These are phyloP conservation scores for Morinoia aosen DNA, from an alignment of 2,888 invertebrate species.

Conservation along the genomic window DNA sequence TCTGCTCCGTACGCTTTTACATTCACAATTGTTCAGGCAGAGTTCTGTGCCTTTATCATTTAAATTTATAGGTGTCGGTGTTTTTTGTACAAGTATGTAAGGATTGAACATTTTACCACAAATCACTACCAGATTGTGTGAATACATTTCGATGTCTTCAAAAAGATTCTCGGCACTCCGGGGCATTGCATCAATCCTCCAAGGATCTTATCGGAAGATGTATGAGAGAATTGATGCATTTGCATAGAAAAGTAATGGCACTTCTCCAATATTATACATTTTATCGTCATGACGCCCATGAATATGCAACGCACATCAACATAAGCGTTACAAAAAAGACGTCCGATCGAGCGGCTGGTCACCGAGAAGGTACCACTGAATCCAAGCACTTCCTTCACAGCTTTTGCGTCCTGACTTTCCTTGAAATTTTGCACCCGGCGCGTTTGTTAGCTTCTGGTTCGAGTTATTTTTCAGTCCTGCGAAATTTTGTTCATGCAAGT, in stretches of 20 bases:
- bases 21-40: not conserved
- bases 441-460: not conserved
- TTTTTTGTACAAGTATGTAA: not conserved
- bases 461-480: not conserved
- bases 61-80: not conserved
- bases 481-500: not conserved
- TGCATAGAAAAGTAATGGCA: conserved; percentile 22
- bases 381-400: not conserved
- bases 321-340: not conserved
- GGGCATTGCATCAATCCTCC: not conserved
- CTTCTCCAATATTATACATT: not conserved
- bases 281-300: not conserved
- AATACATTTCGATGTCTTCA: not conserved
- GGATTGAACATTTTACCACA: not conserved
- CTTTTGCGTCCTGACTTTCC: too few species aligned
- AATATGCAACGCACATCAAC: conserved; percentile 13
- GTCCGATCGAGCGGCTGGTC: too few species aligned
- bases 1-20: not conserved
- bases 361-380: not conserved
- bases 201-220: conserved; percentile 6
- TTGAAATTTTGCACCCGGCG: not conserved
- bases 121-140: not conserved
- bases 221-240: conserved; percentile 9
- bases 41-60: not conserved
- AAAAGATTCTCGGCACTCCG: not conserved